Conservation (phyloP, 92 coral and sea anemone genomes). For the Diadumene lineata region DNA sequence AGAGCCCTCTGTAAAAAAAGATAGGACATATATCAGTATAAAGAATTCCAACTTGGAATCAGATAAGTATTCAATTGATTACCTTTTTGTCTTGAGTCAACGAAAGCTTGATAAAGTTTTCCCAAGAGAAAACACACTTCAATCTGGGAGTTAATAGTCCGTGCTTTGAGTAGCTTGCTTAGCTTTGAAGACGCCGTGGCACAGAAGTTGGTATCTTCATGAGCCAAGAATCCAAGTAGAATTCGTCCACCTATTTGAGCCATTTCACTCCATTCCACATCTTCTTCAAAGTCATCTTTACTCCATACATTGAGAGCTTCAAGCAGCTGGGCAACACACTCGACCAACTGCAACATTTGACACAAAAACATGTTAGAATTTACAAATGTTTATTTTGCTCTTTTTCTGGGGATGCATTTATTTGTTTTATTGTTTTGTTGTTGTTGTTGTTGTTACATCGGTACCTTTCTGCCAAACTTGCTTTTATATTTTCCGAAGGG, state of each 20-base stretch:
- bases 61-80: background rate
- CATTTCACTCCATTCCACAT: slow-evolving; percentile 92
- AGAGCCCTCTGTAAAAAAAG: slow-evolving; percentile 57
- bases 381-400: background rate
- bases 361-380: background rate
- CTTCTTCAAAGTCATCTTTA: slow-evolving; percentile 69
- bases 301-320: slow-evolving; percentile 94
- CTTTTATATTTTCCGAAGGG: too few relatives aligned
- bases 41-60: too few relatives aligned
- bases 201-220: slow-evolving; percentile 79
- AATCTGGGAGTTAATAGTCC: slow-evolving; percentile 80
- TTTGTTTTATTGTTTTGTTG: too few relatives aligned
- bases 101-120: slow-evolving; percentile 80
- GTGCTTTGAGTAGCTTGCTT: slow-evolving; percentile 76
- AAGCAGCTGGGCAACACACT: slow-evolving; percentile 81
- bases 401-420: too few relatives aligned
- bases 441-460: too few relatives aligned
- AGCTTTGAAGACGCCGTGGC: slow-evolving; percentile 97
- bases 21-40: background rate
- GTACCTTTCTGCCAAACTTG: too few relatives aligned
- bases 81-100: slow-evolving; percentile 80
- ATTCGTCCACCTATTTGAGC: slow-evolving; percentile 90
- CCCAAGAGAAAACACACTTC: slow-evolving; percentile 90
- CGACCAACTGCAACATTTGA: slow-evolving; percentile 62
- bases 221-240: slow-evolving; percentile 78